Evolutionary conservation across 2,797 vertebrate species (phyloP).

Genomic region (Pipistrellus pipistrellus): DNA sequence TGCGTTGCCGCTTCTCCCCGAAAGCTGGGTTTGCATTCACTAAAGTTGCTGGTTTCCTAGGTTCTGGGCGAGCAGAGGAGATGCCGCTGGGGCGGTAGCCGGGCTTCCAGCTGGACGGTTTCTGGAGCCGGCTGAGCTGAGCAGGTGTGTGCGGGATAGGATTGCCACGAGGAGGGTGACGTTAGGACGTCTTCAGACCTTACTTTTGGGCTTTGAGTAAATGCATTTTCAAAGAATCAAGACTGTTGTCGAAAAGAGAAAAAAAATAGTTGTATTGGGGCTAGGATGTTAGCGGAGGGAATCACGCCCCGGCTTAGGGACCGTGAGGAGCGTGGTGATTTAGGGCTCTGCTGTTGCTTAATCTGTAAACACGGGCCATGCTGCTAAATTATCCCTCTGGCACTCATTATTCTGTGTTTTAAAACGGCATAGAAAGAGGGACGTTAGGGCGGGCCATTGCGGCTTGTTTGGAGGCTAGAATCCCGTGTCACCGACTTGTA

Average conservation of each 20-base stretch:
- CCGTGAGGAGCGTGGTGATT: slow-evolving; percentile 68
- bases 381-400: slow-evolving; percentile 74
- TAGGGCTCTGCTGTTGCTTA: slow-evolving; percentile 82
- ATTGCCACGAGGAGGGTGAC: neutral
- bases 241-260: too few species aligned
- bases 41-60: slow-evolving; percentile 86
- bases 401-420: neutral
- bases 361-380: slow-evolving; percentile 80
- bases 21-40: slow-evolving; percentile 85
- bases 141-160: slow-evolving; percentile 85
- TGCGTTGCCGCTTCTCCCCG: slow-evolving; percentile 76
- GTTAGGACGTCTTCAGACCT: slow-evolving; percentile 46
- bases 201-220: slow-evolving; percentile 45
- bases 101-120: slow-evolving; percentile 69
- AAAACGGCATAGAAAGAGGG: neutral
- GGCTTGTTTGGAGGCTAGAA: neutral
- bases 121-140: slow-evolving; percentile 72
- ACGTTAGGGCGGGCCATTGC: neutral
- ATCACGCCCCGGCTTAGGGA: slow-evolving; percentile 77
- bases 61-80: slow-evolving; percentile 84
- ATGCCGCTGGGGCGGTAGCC: slow-evolving; percentile 79
- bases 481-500: neutral
- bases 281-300: slow-evolving; percentile 78
- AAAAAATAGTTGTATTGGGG: neutral
- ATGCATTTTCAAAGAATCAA: slow-evolving; percentile 16